phyloP scores from a whole-genome alignment of 2,113 vertebrate genomes.

The Neogale vison region DNA sequence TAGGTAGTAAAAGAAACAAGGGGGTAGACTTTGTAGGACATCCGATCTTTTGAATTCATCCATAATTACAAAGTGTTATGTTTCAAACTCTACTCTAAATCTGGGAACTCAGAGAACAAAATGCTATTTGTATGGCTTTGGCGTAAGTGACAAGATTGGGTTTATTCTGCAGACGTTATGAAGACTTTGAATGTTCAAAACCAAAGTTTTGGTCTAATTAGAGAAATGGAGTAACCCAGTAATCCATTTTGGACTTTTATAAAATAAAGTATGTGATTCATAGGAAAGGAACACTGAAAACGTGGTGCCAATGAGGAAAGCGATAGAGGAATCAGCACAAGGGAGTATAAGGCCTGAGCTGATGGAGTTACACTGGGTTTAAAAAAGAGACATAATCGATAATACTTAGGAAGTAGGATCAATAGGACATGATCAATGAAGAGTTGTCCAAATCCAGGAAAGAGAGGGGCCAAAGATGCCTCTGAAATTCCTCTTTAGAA shows the following conservation, averaged over 20 bases:
- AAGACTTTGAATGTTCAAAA: neutral
- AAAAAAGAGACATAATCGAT: neutral
- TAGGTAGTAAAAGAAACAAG: neutral
- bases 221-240: neutral
- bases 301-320: neutral
- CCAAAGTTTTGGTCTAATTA: neutral
- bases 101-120: neutral
- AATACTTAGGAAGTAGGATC: neutral
- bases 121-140: neutral
- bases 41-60: neutral
- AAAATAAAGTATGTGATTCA: neutral
- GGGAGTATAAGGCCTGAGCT: neutral
- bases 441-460: neutral
- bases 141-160: neutral
- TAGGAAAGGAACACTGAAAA: neutral
- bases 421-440: neutral
- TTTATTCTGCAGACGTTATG: neutral
- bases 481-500: neutral
- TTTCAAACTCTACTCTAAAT: neutral
- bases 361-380: neutral
- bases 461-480: accelerated
- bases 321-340: neutral
- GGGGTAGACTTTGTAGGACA: neutral
- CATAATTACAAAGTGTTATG: neutral
- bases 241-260: neutral